phyloP scores from a whole-genome alignment of 2,113 vertebrate genomes.

The Tamias sibiricus region DNA sequence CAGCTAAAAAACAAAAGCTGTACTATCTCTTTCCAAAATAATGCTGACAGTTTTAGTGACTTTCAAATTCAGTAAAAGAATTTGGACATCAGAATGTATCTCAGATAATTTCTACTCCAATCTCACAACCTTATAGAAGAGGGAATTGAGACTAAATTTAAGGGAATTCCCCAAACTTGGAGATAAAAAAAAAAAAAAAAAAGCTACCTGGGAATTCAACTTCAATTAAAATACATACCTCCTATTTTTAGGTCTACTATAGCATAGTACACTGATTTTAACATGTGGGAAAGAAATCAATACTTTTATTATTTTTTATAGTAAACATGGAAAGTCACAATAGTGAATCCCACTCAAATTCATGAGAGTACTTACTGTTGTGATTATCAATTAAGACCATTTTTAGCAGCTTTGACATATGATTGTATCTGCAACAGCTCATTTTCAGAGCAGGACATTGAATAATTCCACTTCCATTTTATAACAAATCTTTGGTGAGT shows the following conservation, averaged over 20 bases:
- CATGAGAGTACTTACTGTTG: not conserved
- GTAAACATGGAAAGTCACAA: not conserved
- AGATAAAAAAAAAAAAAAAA: not conserved
- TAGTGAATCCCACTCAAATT: not conserved
- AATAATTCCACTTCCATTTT: not conserved
- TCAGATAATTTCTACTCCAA: not conserved
- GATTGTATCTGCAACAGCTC: not conserved
- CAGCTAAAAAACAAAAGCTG: not conserved
- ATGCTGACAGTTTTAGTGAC: constrained; percentile 9
- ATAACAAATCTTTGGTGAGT: not conserved
- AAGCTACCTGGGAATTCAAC: not conserved
- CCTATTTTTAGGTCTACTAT: not conserved
- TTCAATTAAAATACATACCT: not conserved
- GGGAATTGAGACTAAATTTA: constrained; percentile 8
- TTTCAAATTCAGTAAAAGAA: constrained; percentile 57
- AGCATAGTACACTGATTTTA: not conserved
- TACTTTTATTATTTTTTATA: not conserved
- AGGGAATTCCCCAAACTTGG: not conserved
- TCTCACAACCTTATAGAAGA: constrained; percentile 13
- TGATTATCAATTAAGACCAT: not conserved
- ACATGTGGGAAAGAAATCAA: not conserved
- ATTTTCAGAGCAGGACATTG: not conserved
- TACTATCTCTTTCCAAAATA: constrained; percentile 28
- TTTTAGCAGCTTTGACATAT: constrained; percentile 5
- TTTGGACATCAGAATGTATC: constrained; percentile 52